Conservation (phyloP, 2,888 invertebrate genomes). For the Eristalis arbustorum region DNA sequence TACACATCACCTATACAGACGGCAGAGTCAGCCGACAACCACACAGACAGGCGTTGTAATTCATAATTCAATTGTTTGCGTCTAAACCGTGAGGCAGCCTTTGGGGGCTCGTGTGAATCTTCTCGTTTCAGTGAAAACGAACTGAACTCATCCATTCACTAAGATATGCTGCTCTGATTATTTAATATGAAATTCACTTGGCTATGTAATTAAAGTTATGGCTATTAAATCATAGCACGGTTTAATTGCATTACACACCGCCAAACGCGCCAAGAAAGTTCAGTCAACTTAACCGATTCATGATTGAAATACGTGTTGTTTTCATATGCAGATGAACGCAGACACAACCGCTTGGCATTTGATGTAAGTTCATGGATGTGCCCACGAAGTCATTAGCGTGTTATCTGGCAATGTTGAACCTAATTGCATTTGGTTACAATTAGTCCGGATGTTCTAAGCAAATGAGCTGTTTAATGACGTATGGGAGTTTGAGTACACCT, state of each 20-base stretch:
- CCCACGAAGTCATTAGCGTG: not conserved
- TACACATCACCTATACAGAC: constrained; percentile 32
- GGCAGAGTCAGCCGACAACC: constrained; percentile 2
- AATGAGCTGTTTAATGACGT: not conserved
- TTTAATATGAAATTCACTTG: constrained; percentile 47
- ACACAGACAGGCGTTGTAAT: constrained; percentile 39
- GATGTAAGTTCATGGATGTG: not conserved
- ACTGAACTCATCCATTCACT: constrained; percentile 53
- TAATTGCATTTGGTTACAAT: not conserved
- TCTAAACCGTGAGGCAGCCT: not conserved
- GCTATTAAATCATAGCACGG: constrained; percentile 44
- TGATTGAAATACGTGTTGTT: not conserved
- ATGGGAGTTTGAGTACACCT: not conserved
- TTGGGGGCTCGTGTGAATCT: constrained; percentile 36
- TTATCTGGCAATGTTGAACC: not conserved
- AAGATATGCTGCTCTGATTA: constrained; percentile 42
- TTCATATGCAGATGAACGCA: not conserved
- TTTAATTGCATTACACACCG: constrained; percentile 25
- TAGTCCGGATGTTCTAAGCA: not conserved
- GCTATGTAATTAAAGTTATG: constrained; percentile 53
- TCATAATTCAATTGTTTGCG: constrained; percentile 56
- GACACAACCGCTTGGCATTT: not conserved
- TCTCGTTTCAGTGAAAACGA: constrained; percentile 42
- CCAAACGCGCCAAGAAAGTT: constrained; percentile 26
- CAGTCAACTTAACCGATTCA: constrained; percentile 45